Evolutionary conservation across 1,140 invertebrate species (phyloP).

Genomic region (Magallana ariakensis): DNA sequence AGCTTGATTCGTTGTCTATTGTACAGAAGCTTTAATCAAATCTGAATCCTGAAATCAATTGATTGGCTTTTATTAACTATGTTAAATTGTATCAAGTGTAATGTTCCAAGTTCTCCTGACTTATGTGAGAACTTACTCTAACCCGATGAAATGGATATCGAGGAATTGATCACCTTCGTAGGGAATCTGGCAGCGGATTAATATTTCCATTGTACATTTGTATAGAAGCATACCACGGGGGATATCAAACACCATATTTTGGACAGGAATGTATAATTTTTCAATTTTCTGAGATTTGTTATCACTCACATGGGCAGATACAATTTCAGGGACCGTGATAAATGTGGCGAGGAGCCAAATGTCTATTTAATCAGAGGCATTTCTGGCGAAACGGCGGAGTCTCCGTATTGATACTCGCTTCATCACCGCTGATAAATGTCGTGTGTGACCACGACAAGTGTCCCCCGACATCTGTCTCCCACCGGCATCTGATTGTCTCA

Average conservation of each 20-base stretch:
- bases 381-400: not conserved
- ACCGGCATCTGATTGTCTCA: too few species aligned
- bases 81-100: too few species aligned
- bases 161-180: not conserved
- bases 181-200: not conserved
- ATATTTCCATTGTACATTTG: not conserved
- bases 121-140: constrained; percentile 17
- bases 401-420: not conserved
- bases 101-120: not conserved
- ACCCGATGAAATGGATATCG: constrained; percentile 4
- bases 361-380: constrained; percentile 1
- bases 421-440: not conserved
- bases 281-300: constrained; percentile 32
- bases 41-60: too few species aligned
- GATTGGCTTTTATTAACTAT: too few species aligned
- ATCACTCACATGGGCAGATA: not conserved
- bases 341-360: not conserved
- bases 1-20: too few species aligned
- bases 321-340: not conserved
- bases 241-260: not conserved
- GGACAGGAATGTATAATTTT: constrained; percentile 26
- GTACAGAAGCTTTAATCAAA: too few species aligned
- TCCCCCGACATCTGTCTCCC: not conserved
- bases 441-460: not conserved
- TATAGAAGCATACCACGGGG: not conserved